A percentile compares a stretch with the other conserved stretches of the same genome.
phyloP scores from a whole-genome alignment of 2,797 vertebrate genomes.

The Mus caroli region DNA sequence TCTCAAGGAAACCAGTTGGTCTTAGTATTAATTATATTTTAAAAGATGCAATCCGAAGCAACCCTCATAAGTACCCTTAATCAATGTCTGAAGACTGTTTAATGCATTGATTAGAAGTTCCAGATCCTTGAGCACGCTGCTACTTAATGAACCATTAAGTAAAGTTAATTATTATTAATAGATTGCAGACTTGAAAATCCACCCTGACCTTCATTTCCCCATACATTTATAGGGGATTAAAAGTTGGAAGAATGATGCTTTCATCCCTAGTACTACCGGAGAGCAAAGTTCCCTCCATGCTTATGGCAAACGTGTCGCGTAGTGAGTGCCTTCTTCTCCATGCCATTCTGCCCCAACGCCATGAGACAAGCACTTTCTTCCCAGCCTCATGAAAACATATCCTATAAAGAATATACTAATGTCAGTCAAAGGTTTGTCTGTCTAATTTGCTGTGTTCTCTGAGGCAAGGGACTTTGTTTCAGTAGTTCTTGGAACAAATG shows the following conservation, averaged over 20 bases:
- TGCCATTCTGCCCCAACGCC: not conserved
- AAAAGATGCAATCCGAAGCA: not conserved
- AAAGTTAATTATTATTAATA: constrained; percentile 62
- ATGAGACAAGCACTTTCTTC: not conserved
- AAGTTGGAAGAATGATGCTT: not conserved
- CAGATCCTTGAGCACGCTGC: not conserved
- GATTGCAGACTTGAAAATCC: not conserved
- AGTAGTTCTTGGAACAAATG: constrained; percentile 7
- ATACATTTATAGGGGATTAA: not conserved
- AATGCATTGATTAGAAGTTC: constrained; percentile 2
- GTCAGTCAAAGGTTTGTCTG: not conserved
- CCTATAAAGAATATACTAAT: not conserved
- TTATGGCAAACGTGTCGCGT: too few species aligned
- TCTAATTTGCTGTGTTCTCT: not conserved
- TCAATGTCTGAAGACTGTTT: constrained; percentile 33
- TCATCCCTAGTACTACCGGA: not conserved
- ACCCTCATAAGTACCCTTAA: not conserved
- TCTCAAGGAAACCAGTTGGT: constrained; percentile 22
- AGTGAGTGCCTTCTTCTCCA: not conserved
- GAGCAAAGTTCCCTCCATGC: not conserved
- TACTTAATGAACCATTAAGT: constrained; percentile 44
- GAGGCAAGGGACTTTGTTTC: not conserved
- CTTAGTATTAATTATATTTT: constrained; percentile 16
- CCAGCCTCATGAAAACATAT: not conserved
- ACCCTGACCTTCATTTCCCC: not conserved